Conservation (phyloP, 92 coral and sea anemone species). For the Virgularia gustaviana region DNA sequence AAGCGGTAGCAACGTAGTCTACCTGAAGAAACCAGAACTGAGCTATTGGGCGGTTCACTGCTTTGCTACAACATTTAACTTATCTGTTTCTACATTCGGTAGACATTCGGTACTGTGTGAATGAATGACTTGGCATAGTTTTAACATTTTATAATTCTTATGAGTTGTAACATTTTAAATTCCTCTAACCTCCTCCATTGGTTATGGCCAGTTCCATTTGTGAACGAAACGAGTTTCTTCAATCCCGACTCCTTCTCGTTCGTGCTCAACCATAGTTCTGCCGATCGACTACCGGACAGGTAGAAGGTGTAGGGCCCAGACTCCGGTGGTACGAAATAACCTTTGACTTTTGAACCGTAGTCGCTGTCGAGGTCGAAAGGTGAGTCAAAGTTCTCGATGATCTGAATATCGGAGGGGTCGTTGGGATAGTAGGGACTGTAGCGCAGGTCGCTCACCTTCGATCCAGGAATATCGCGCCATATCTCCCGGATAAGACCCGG, state of each 20-base stretch:
- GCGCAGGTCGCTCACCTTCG: constrained; percentile 65
- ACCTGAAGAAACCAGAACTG: no score
- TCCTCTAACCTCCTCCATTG: constrained; percentile 91
- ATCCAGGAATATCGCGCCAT: constrained; percentile 89
- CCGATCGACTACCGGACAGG: constrained; percentile 81
- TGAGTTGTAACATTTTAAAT: background rate
- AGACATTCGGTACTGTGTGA: no score
- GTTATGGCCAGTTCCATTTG: constrained; percentile 85
- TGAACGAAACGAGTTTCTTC: constrained; percentile 67
- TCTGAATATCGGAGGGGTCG: constrained; percentile 94
- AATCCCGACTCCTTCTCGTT: constrained; percentile 78
- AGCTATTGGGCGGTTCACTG: no score
- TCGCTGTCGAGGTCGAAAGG: constrained; percentile 95
- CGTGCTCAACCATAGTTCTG: constrained; percentile 85
- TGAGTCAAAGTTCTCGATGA: constrained; percentile 95
- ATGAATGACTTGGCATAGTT: no score
- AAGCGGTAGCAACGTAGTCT: background rate
- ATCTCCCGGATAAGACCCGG: constrained; percentile 97
- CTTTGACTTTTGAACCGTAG: constrained; percentile 92
- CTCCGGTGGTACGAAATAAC: constrained; percentile 97
- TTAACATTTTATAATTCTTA: background rate
- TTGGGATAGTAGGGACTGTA: constrained; percentile 92
- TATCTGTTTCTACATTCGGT: no score
- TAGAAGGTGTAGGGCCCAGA: constrained; percentile 97
- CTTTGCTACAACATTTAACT: no score